These are phyloP conservation scores for Liopterus haemorrhoidalis DNA, from an alignment of 2,888 invertebrate species.

Conservation along the genomic window DNA sequence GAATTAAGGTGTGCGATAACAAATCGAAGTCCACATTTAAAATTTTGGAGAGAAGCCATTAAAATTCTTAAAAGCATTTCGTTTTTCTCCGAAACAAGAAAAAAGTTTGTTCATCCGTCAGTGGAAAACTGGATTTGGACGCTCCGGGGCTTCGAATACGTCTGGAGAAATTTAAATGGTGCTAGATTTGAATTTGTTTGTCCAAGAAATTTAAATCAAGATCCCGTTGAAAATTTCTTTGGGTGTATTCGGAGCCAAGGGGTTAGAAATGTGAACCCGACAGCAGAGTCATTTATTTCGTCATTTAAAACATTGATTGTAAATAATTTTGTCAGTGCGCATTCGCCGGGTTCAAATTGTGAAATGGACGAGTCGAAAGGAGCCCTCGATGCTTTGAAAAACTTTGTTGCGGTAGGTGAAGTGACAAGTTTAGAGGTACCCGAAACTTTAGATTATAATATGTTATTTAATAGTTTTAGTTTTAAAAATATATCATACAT, in stretches of 20 bases:
- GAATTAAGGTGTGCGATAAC: conserved; percentile 3
- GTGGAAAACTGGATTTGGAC: conserved; percentile 27
- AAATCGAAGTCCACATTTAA: background rate
- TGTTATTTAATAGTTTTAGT: too few relatives aligned
- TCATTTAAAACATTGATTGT: conserved; percentile 27
- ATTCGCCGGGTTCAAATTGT: conserved; percentile 26
- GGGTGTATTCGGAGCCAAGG: conserved; percentile 26
- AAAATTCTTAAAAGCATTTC: background rate
- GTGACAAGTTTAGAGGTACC: too few relatives aligned
- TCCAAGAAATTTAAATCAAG: conserved; percentile 27
- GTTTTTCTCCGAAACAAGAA: conserved; percentile 5
- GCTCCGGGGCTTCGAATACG: conserved; percentile 21
- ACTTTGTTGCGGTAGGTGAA: too few relatives aligned
- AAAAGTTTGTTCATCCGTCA: conserved; percentile 19
- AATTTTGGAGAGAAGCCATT: background rate
- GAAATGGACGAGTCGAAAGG: conserved; percentile 23
- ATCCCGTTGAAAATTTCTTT: conserved; percentile 32
- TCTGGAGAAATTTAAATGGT: conserved; percentile 23
- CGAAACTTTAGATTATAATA: too few relatives aligned
- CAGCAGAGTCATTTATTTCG: conserved; percentile 16
- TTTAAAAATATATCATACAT: too few relatives aligned
- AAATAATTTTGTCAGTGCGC: conserved; percentile 27
- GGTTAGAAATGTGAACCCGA: conserved; percentile 25
- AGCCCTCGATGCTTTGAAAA: conserved; percentile 6
- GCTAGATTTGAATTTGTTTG: conserved; percentile 25